Percentiles rank a stretch among this genome's conserved stretches.
phyloP scores from a whole-genome alignment of 1,140 invertebrate species.

The Zaprionus ornatus region DNA sequence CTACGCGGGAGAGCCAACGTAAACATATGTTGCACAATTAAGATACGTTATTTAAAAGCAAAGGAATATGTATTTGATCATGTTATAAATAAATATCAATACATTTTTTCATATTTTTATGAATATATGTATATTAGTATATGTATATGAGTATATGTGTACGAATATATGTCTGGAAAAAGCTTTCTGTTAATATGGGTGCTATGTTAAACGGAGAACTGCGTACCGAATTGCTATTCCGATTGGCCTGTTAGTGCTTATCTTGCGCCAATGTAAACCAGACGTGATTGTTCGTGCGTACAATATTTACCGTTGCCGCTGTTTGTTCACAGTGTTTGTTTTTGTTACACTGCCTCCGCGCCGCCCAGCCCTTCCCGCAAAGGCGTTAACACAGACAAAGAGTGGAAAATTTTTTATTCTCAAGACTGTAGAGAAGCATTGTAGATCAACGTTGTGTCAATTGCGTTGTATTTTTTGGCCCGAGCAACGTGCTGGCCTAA shows the following conservation, averaged over 20 bases:
- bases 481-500: constrained; percentile 48
- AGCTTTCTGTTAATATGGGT: constrained; percentile 21
- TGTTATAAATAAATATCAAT: not conserved
- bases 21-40: constrained; percentile 19
- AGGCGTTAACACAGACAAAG: constrained; percentile 60
- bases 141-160: not conserved
- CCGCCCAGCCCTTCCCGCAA: constrained; percentile 18
- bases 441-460: constrained; percentile 24
- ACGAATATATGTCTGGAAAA: not conserved
- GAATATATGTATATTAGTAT: not conserved
- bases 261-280: constrained; percentile 45
- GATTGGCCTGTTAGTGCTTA: constrained; percentile 42
- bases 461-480: constrained; percentile 47
- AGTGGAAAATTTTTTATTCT: constrained; percentile 72
- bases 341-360: constrained; percentile 43
- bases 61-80: constrained; percentile 1
- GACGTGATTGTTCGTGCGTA: constrained; percentile 44
- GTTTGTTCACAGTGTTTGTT: constrained; percentile 45
- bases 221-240: constrained; percentile 27
- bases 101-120: not conserved
- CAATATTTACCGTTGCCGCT: constrained; percentile 26
- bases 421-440: constrained; percentile 26
- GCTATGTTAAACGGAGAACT: constrained; percentile 37
- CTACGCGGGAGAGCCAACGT: not conserved
- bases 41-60: constrained; percentile 14